These are phyloP conservation scores for Silurus meridionalis DNA, from an alignment of 2,113 vertebrate species.

Conservation along the genomic window DNA sequence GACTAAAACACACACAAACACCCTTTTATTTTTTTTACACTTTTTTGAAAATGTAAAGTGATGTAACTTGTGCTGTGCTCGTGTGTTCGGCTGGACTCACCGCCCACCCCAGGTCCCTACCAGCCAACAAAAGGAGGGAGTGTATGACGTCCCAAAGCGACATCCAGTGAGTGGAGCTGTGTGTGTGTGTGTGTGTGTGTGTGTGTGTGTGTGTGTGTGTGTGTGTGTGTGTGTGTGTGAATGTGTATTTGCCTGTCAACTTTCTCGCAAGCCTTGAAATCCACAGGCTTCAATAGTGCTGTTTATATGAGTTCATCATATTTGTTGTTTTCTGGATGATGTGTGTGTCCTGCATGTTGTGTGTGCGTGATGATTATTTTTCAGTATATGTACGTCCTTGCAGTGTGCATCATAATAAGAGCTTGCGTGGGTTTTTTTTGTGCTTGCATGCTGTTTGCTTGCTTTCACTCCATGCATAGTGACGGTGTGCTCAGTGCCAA, in stretches of 20 bases:
- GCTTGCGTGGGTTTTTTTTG: slow-evolving; percentile 2
- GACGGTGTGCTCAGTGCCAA: slow-evolving; percentile 9
- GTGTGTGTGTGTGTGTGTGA: slow-evolving; percentile 55
- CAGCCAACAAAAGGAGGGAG: slow-evolving; percentile 99
- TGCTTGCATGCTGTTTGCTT: slow-evolving; percentile 48
- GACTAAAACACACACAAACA: slow-evolving; percentile 19
- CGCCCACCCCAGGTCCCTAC: slow-evolving; percentile 88
- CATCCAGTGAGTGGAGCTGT: slow-evolving; percentile 98
- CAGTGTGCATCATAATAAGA: slow-evolving; percentile 49
- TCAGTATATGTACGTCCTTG: slow-evolving; percentile 44
- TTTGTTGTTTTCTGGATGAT: neutral
- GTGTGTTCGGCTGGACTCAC: slow-evolving; percentile 62
- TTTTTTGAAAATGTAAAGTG: slow-evolving; percentile 57
- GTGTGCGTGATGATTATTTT: slow-evolving; percentile 19
- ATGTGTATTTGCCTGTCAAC: slow-evolving; percentile 40
- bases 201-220: slow-evolving; percentile 60
- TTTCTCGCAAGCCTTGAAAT: slow-evolving; percentile 65
- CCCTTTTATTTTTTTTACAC: neutral
- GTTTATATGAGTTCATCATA: neutral
- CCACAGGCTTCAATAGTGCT: slow-evolving; percentile 1
- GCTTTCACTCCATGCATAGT: slow-evolving; percentile 28
- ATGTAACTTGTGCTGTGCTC: slow-evolving; percentile 59
- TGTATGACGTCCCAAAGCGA: slow-evolving; percentile 99
- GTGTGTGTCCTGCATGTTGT: slow-evolving; percentile 29
- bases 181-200: slow-evolving; percentile 60